Evolutionary conservation across 2,888 invertebrate species (phyloP).

Genomic region (Megaustenia siamemsis): DNA sequence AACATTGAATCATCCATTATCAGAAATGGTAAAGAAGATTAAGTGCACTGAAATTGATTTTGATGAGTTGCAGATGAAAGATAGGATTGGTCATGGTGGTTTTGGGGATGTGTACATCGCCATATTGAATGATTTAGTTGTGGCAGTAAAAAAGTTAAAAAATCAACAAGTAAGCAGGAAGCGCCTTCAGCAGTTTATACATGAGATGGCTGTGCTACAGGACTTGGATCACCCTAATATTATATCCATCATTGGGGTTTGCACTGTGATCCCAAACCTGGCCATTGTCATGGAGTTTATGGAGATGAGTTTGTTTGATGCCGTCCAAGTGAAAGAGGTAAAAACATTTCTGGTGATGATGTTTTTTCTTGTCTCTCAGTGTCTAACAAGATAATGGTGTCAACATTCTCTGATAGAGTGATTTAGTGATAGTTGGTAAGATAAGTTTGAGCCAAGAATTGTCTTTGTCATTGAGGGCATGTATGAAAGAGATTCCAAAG

Average conservation of each 20-base stretch:
- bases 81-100: slow-evolving; percentile 30
- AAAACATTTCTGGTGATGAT: neutral
- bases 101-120: slow-evolving; percentile 32
- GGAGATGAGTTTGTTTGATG: slow-evolving; percentile 41
- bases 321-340: slow-evolving; percentile 37
- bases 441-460: no score
- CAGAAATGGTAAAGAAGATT: neutral
- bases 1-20: neutral
- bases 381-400: no score
- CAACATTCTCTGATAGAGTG: no score
- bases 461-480: no score
- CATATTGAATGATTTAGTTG: neutral
- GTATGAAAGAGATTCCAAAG: no score
- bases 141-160: slow-evolving; percentile 32
- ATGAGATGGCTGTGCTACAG: slow-evolving; percentile 4
- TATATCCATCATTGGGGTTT: slow-evolving; percentile 8
- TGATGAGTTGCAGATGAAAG: neutral
- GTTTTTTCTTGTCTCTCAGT: no score
- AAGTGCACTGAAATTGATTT: slow-evolving; percentile 10
- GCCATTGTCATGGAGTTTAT: slow-evolving; percentile 43
- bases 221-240: slow-evolving; percentile 25
- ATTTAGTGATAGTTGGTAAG: no score
- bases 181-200: neutral
- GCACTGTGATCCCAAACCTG: slow-evolving; percentile 17
- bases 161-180: slow-evolving; percentile 14